Evolutionary conservation across 92 coral and sea anemone genomes (phyloP).

Genomic region (Porites cylindrica): DNA sequence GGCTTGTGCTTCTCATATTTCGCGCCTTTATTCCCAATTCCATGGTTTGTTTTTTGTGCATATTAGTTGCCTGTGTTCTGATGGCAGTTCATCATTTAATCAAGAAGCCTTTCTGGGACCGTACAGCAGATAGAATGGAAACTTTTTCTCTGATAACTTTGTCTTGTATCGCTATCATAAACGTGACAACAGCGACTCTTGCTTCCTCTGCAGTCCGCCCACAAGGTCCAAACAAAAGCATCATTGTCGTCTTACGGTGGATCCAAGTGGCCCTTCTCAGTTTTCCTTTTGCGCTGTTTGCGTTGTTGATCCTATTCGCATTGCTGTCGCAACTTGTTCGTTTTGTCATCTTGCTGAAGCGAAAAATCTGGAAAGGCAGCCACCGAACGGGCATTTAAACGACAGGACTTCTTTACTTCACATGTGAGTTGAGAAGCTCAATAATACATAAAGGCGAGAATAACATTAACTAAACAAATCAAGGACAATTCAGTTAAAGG

Average conservation of each 20-base stretch:
- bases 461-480: no score
- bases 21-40: constrained; percentile 51
- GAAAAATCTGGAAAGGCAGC: not conserved
- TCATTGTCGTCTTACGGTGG: constrained; percentile 37
- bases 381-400: not conserved
- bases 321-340: constrained; percentile 44
- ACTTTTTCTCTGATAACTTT: constrained; percentile 22
- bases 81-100: constrained; percentile 47
- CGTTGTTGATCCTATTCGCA: constrained; percentile 16
- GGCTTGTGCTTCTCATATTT: constrained; percentile 55
- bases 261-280: constrained; percentile 46
- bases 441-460: no score
- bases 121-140: constrained; percentile 32
- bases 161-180: constrained; percentile 32
- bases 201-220: constrained; percentile 38
- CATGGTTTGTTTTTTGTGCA: constrained; percentile 54
- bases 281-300: constrained; percentile 39
- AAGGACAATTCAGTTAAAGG: no score
- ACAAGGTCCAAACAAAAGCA: constrained; percentile 13
- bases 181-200: constrained; percentile 36
- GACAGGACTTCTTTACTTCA: not conserved
- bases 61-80: constrained; percentile 53
- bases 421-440: no score
- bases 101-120: constrained; percentile 50
- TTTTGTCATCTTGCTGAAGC: constrained; percentile 25